These are phyloP conservation scores for Sebastes hubbsi DNA, from an alignment of 2,797 vertebrate genomes.

Conservation along the genomic window DNA sequence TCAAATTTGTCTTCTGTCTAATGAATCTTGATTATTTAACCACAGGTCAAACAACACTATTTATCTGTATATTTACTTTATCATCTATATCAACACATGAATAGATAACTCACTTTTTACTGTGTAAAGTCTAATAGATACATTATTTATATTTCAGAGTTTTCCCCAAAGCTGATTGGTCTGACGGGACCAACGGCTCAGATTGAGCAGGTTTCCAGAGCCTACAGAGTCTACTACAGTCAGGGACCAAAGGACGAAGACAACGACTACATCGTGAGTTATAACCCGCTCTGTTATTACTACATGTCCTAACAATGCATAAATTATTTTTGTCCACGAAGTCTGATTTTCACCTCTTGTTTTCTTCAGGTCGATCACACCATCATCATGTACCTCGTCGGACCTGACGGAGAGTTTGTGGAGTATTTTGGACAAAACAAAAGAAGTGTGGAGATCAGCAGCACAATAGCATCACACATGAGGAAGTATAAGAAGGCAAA, in stretches of 20 bases:
- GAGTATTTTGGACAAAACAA: constrained; percentile 98
- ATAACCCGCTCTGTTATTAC: neutral
- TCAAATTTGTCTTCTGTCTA: neutral
- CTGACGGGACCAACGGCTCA: constrained; percentile 88
- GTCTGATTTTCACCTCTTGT: neutral
- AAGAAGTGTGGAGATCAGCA: constrained; percentile 84
- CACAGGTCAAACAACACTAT: neutral
- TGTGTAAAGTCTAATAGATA: neutral
- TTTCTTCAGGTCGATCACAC: constrained; percentile 94
- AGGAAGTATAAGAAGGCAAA: constrained; percentile 77
- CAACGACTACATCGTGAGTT: constrained; percentile 97
- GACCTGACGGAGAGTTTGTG: constrained; percentile 90
- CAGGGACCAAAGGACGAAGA: constrained; percentile 96
- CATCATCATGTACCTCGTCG: constrained; percentile 98
- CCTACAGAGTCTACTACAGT: constrained; percentile 95
- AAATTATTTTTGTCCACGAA: no score
- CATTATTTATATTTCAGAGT: constrained; percentile 80
- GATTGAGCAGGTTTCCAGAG: constrained; percentile 88
- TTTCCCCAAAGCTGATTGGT: constrained; percentile 94
- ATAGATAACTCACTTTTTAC: neutral
- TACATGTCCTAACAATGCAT: neutral
- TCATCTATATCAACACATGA: neutral
- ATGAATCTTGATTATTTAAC: neutral
- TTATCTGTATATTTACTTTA: no score
- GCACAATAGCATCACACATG: constrained; percentile 89